Base-by-base conservation (phyloP, 2,797 vertebrate genomes). In the Ateles fusciceps region DNA sequence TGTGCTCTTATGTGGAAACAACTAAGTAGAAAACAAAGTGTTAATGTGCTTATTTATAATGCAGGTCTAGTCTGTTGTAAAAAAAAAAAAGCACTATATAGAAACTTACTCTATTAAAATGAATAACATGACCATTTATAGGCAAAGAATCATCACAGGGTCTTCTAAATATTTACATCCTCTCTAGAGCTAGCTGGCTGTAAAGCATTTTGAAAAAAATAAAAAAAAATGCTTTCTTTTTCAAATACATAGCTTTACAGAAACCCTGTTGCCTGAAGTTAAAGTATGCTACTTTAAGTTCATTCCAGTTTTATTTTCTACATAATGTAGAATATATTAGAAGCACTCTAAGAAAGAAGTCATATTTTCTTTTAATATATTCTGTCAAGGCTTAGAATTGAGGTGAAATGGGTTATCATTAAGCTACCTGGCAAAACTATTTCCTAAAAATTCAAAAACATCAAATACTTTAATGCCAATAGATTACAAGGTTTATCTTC, bases 1-100 rank as follows among this genome's bases (percentile, higher is more conserved):
- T 75, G 50, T 48, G n/a, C n/a, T 94, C 55, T 96, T 87, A 15
- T 75, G 39, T 94, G 57, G 93, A 71, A 75, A 95, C 86, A 84
- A 76, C 86, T 91, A 59, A 96, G 39, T 50, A 61, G 44, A 76
- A 95, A 95, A 39, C 9, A 57, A 39, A 50, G 17, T 85, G 15
- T 22, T 79, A 78, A 28, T 83, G 59, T 89, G 85, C 46, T 86
- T 86, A n/a, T 87, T 68, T 71, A 55, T 83, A 72, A 42, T 79
- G 46, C 7, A 75, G 28, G 22, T 57, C 21, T 74, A n/a, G 13
- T 61, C 55, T 92, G 22, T 46, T 90, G 5, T 24, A 30, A 17
- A 80, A 72, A 72, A 64, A 92, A 72, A 44, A 36, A 14, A 50
- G 5, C 7, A 36, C 2, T 44, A 3, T n/a, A 13, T 39, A 92